Conservation (phyloP, 2,797 vertebrate genomes). For the Nothura maculosa region DNA sequence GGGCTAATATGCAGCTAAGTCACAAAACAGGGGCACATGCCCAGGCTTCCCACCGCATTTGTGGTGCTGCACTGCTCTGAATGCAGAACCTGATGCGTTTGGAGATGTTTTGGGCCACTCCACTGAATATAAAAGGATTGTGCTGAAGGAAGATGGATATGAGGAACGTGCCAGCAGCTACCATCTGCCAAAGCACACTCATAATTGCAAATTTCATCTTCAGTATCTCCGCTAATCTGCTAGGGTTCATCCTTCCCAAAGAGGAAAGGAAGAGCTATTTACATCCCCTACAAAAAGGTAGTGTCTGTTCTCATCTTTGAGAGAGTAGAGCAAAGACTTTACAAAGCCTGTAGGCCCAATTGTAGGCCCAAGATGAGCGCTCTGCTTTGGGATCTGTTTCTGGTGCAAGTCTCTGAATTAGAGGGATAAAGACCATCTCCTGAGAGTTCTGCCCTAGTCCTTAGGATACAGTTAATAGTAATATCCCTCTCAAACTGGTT, state of each 20-base stretch:
- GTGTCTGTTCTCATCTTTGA: neutral
- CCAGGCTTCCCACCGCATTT: neutral
- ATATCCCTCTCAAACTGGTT: neutral
- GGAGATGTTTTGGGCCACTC: neutral
- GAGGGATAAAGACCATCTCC: neutral
- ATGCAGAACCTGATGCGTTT: neutral
- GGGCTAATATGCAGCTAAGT: neutral
- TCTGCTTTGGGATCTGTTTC: neutral
- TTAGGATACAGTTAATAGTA: neutral
- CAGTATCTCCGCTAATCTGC: neutral
- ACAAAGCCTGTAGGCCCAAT: neutral
- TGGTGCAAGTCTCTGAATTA: neutral
- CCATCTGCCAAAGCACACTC: neutral
- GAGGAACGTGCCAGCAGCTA: neutral
- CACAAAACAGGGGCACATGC: neutral
- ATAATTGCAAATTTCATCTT: neutral
- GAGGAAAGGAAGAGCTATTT: neutral
- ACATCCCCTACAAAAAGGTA: neutral
- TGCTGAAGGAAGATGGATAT: neutral
- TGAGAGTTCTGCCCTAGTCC: neutral
- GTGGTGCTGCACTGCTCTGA: neutral
- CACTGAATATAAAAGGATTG: neutral
- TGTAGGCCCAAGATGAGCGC: neutral
- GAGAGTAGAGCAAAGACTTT: constrained; percentile 27
- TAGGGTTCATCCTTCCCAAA: neutral